Evolutionary conservation across 2,888 invertebrate genomes (phyloP).

Genomic region (Leptothorax acervorum): DNA sequence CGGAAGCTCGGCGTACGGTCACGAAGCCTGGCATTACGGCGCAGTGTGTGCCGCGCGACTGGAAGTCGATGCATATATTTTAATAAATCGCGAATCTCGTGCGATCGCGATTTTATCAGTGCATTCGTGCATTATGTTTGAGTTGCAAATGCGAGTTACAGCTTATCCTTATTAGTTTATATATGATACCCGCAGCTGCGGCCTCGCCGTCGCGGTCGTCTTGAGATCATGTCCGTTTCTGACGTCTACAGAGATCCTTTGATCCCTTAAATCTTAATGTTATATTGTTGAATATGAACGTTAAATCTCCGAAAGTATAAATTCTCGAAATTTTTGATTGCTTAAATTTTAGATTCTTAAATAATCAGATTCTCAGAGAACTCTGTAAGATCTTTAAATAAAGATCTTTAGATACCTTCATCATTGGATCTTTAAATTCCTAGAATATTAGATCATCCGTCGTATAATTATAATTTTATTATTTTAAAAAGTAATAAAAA

Average conservation of each 20-base stretch:
- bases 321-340: background rate
- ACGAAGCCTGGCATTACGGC: background rate
- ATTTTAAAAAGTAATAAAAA: background rate
- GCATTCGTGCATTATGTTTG: constrained; percentile 11
- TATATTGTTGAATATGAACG: background rate
- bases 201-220: constrained; percentile 27
- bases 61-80: constrained; percentile 31
- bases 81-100: constrained; percentile 18
- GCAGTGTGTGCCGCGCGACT: background rate
- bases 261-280: background rate
- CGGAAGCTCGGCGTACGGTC: background rate
- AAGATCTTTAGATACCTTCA: background rate
- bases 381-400: background rate
- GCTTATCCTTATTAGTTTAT: constrained; percentile 38
- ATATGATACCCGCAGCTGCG: constrained; percentile 52
- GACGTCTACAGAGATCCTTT: background rate
- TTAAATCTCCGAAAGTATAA: background rate
- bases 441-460: background rate
- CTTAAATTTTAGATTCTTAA: background rate
- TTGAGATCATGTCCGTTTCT: background rate
- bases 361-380: background rate
- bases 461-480: background rate
- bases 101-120: constrained; percentile 30
- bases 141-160: constrained; percentile 62
- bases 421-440: background rate